phyloP scores from a whole-genome alignment of 2,113 vertebrate species.

The Aptenodytes forsteri region DNA sequence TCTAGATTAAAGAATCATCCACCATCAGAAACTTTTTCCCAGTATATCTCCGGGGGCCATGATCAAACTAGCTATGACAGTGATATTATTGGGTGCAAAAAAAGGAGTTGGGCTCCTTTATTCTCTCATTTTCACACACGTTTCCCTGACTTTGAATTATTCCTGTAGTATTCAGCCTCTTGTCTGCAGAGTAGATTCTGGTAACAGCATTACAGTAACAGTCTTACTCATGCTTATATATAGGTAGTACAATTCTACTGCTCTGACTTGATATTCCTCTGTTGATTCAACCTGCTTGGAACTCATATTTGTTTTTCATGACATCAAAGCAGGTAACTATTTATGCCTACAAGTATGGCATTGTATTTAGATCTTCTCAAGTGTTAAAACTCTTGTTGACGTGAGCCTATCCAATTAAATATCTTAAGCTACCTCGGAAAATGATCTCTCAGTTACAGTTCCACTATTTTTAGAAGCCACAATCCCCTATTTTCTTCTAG shows the following conservation, averaged over 20 bases:
- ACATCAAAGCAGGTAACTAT: not conserved
- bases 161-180: not conserved
- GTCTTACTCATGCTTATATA: not conserved
- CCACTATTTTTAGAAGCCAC: not conserved
- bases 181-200: not conserved
- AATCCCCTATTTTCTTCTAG: not conserved
- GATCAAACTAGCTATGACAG: not conserved
- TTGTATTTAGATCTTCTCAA: not conserved
- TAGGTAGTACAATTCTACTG: not conserved
- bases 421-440: not conserved
- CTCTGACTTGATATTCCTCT: not conserved
- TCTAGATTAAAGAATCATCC: not conserved
- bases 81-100: not conserved
- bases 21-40: not conserved
- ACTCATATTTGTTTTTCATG: not conserved
- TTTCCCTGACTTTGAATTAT: not conserved
- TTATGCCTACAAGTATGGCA: not conserved
- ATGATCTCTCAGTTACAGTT: not conserved
- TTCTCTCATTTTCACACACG: not conserved
- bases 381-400: not conserved
- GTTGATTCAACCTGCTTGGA: not conserved
- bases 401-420: not conserved
- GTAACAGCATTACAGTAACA: not conserved
- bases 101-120: not conserved
- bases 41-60: not conserved